These are phyloP conservation scores for Alouatta palliata DNA, from an alignment of 2,113 vertebrate genomes.

Conservation along the genomic window DNA sequence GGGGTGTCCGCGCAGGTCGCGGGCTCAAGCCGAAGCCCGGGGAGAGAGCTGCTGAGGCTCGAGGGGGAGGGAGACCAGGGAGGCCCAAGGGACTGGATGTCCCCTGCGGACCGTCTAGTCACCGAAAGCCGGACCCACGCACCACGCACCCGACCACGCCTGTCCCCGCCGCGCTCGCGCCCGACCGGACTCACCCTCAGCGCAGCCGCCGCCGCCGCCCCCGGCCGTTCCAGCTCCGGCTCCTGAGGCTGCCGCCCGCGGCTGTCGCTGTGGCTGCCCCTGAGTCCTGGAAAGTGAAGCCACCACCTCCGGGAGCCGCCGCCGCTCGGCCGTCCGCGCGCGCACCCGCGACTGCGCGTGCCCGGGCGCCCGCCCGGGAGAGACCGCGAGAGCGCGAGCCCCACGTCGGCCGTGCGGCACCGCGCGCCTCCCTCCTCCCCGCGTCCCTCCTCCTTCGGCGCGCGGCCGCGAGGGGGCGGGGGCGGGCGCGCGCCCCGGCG, in stretches of 20 bases:
- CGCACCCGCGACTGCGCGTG: slow-evolving; percentile 53
- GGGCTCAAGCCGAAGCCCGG: background rate
- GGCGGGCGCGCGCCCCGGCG: background rate
- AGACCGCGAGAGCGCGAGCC: slow-evolving; percentile 70
- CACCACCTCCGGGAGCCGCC: slow-evolving; percentile 56
- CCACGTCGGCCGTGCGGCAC: slow-evolving; percentile 58
- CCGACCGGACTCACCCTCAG: slow-evolving; percentile 66
- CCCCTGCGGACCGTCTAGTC: slow-evolving; percentile 56
- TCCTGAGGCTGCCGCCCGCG: slow-evolving; percentile 41
- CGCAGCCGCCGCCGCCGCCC: slow-evolving; percentile 52
- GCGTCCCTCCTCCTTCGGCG: slow-evolving; percentile 50
- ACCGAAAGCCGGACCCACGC: slow-evolving; percentile 55
- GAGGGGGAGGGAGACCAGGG: background rate
- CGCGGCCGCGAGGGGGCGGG: slow-evolving; percentile 43
- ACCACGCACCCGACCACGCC: slow-evolving; percentile 68
- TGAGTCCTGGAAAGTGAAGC: slow-evolving; percentile 79
- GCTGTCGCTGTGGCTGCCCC: slow-evolving; percentile 65
- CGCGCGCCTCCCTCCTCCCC: background rate
- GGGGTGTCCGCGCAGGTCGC: slow-evolving; percentile 46
- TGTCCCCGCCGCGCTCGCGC: slow-evolving; percentile 53
- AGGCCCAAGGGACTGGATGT: slow-evolving; percentile 6
- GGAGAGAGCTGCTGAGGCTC: background rate
- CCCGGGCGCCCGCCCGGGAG: slow-evolving; percentile 65
- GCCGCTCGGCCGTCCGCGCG: slow-evolving; percentile 70
- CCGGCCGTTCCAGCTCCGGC: slow-evolving; percentile 65